phyloP scores from a whole-genome alignment of 2,888 invertebrate species.

The Barypeithes pellucidus region DNA sequence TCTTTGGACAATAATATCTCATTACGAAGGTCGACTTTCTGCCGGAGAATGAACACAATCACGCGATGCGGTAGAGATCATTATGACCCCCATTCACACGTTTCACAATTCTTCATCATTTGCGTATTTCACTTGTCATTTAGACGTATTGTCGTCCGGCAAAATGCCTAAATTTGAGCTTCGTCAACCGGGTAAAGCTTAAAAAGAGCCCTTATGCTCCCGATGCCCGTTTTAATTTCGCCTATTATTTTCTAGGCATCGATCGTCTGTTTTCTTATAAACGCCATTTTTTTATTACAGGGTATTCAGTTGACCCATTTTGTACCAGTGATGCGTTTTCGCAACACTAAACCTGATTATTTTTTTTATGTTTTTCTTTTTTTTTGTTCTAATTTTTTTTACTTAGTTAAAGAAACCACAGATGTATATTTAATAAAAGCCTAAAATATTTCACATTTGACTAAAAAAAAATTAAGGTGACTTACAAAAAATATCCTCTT shows the following conservation, averaged over 20 bases:
- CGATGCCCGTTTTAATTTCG: conserved; percentile 28
- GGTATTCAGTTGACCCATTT: no score
- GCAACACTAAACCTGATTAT: no score
- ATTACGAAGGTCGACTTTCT: conserved; percentile 62
- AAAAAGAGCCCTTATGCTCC: conserved; percentile 12
- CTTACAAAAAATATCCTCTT: no score
- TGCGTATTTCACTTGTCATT: conserved; percentile 74
- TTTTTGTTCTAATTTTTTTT: no score
- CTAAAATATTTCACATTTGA: no score
- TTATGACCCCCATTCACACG: conserved; percentile 70
- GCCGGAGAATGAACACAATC: conserved; percentile 59
- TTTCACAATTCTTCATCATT: conserved; percentile 74
- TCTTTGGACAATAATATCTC: conserved; percentile 63
- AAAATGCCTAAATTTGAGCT: conserved; percentile 38
- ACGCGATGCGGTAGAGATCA: conserved; percentile 67
- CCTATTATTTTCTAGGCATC: conserved; percentile 32
- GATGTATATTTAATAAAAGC: no score
- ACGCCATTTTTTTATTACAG: neutral
- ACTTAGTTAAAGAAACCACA: no score
- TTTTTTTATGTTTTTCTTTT: no score
- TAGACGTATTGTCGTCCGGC: conserved; percentile 70
- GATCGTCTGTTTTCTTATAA: conserved; percentile 4
- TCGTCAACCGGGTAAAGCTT: conserved; percentile 25
- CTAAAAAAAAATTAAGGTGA: no score
- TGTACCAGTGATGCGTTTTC: no score